Evolutionary conservation across 2,113 vertebrate genomes (phyloP).

Genomic region (Rhynchomys soricoides): DNA sequence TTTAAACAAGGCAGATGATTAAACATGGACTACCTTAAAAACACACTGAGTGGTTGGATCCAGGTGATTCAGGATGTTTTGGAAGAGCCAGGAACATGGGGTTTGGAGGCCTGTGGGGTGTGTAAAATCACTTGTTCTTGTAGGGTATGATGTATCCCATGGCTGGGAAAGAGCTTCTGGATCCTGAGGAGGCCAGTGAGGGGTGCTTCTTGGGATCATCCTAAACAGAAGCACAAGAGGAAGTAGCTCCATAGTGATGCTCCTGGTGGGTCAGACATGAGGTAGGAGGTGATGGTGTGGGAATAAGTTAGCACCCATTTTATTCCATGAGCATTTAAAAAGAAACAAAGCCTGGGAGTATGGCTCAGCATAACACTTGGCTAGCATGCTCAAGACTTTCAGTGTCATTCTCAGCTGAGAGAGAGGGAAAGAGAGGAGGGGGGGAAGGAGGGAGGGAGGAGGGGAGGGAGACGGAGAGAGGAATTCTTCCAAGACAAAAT

Average conservation of each 20-base stretch:
- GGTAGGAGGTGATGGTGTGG: neutral
- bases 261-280: accelerated
- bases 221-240: neutral
- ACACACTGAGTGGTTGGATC: neutral
- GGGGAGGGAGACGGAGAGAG: too few relatives aligned
- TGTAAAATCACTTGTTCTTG: accelerated
- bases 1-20: conserved; percentile 38
- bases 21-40: neutral
- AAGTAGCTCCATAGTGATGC: accelerated
- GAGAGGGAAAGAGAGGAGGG: accelerated
- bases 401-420: too few relatives aligned
- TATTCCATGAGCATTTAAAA: neutral
- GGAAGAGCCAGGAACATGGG: neutral
- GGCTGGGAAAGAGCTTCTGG: neutral
- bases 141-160: neutral
- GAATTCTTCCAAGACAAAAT: neutral
- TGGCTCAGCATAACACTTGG: neutral
- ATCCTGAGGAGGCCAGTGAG: neutral
- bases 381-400: neutral
- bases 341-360: neutral
- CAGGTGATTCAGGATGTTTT: neutral
- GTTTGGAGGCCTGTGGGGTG: neutral
- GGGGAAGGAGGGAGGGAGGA: accelerated
- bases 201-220: neutral
- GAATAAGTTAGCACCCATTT: neutral